Evolutionary conservation across 2,888 invertebrate genomes (phyloP).

Genomic region (Elysia crispata): DNA sequence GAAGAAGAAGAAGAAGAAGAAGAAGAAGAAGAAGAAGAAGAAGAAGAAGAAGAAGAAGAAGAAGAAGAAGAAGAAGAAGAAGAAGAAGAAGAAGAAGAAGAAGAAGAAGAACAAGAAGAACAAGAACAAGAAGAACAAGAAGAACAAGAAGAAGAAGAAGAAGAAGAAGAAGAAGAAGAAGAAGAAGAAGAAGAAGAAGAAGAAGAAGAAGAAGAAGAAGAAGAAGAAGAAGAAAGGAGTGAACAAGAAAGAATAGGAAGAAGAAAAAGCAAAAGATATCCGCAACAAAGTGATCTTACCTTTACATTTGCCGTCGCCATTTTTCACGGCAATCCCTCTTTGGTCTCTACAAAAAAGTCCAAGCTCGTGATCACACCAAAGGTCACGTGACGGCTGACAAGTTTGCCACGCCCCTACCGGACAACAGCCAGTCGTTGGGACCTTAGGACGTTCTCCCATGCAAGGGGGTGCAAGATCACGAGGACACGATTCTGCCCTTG

Average conservation of each 20-base stretch:
- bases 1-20: too few relatives aligned
- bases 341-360: constrained; percentile 24
- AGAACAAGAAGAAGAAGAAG: too few relatives aligned
- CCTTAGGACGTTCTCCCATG: constrained; percentile 29
- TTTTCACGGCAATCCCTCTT: not conserved
- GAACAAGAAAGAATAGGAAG: constrained; percentile 4
- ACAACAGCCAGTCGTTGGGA: constrained; percentile 37
- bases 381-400: constrained; percentile 35
- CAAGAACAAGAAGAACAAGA: too few relatives aligned
- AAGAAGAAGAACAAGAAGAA: too few relatives aligned
- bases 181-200: not conserved
- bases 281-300: constrained; percentile 15
- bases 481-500: too few relatives aligned
- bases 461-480: not conserved
- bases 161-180: too few relatives aligned
- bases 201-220: not conserved
- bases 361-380: constrained; percentile 26
- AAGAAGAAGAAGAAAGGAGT: not conserved
- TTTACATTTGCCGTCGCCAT: constrained; percentile 17
- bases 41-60: too few relatives aligned
- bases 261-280: too few relatives aligned
- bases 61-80: too few relatives aligned
- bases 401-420: constrained; percentile 37
- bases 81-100: too few relatives aligned
- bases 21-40: too few relatives aligned